Conservation (phyloP, 2,113 vertebrate species). For the Clarias batrachus region DNA sequence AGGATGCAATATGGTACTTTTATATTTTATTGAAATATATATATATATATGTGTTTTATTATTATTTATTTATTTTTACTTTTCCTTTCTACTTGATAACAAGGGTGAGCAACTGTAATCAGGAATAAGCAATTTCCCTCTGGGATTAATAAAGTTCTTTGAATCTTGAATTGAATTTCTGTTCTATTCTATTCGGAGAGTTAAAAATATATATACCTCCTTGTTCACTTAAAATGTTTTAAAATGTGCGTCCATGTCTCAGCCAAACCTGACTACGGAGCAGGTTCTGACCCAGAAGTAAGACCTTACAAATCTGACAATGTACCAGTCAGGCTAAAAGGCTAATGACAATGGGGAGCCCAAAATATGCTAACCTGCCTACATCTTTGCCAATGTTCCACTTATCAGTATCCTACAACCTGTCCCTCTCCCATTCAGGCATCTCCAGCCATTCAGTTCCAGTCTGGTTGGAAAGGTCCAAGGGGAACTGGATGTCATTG, state of each 20-base stretch:
- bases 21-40: too few species aligned
- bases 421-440: slow-evolving; percentile 10
- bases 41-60: too few species aligned
- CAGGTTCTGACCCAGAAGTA: slow-evolving; percentile 6
- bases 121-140: too few species aligned
- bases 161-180: too few species aligned
- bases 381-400: slow-evolving; percentile 2
- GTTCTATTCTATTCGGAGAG: too few species aligned
- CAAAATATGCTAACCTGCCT: slow-evolving; percentile 9
- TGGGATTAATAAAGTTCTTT: too few species aligned
- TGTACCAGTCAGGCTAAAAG: neutral
- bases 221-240: neutral
- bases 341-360: slow-evolving; percentile 12
- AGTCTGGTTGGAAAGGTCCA: slow-evolving; percentile 32
- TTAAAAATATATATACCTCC: neutral
- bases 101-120: too few species aligned
- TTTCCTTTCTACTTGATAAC: too few species aligned
- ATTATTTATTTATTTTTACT: too few species aligned
- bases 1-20: too few species aligned
- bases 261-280: neutral
- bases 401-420: slow-evolving; percentile 33
- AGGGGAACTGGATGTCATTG: slow-evolving; percentile 12
- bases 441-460: slow-evolving; percentile 34
- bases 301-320: neutral
- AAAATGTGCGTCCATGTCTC: neutral